A percentile compares a stretch with the other conserved stretches of the same genome.
Evolutionary conservation across 1,140 invertebrate genomes (phyloP).

Genomic region (Macrotrachela quadricornifera): DNA sequence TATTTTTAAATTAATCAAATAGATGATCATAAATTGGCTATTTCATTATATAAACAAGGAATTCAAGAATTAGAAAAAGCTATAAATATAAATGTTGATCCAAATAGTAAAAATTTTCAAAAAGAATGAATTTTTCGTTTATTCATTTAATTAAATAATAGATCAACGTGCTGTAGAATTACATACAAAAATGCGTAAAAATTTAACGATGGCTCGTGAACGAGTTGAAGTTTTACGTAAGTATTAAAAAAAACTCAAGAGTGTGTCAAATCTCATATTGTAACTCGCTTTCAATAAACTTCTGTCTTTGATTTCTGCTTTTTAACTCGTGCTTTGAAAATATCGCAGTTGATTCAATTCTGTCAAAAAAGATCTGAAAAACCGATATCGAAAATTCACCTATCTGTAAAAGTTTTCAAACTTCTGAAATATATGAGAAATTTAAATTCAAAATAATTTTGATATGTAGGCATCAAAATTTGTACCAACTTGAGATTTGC

Average conservation of each 20-base stretch:
- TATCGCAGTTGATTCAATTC: not conserved
- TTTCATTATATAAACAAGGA: too few relatives aligned
- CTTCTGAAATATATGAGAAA: not conserved
- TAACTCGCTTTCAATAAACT: not conserved
- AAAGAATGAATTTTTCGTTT: too few relatives aligned
- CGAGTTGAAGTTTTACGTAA: conserved; percentile 4
- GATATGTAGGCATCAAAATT: too few relatives aligned
- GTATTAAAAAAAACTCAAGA: not conserved
- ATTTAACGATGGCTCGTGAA: conserved; percentile 4
- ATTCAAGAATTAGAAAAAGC: too few relatives aligned
- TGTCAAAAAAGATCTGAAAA: not conserved
- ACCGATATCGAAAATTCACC: not conserved
- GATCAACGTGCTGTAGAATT: not conserved
- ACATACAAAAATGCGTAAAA: conserved; percentile 7
- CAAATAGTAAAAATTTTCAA: too few relatives aligned
- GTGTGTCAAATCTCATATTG: not conserved
- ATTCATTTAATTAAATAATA: too few relatives aligned
- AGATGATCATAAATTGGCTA: too few relatives aligned
- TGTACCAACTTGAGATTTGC: too few relatives aligned
- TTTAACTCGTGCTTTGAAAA: not conserved
- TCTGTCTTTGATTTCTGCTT: not conserved
- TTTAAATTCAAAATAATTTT: too few relatives aligned
- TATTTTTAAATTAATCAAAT: too few relatives aligned
- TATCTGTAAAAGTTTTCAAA: not conserved
- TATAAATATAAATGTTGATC: too few relatives aligned